Percentiles rank a stretch among this genome's conserved stretches.
Evolutionary conservation across 2,797 vertebrate species (phyloP).

Genomic region (Champsocephalus gunnari): DNA sequence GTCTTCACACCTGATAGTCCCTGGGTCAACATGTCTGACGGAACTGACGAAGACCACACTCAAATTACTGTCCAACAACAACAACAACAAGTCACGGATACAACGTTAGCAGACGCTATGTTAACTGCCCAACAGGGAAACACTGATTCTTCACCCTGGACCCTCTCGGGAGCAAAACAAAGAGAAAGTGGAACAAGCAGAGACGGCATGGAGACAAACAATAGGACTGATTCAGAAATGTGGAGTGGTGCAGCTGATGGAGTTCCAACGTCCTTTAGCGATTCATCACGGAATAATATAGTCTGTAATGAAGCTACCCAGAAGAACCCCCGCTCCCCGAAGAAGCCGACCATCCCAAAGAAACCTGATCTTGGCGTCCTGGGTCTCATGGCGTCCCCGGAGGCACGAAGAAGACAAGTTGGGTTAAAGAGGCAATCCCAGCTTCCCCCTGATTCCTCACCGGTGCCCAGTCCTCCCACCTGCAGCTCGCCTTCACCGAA

Average conservation of each 20-base stretch:
- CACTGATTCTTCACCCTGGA: slow-evolving; percentile 11
- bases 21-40: slow-evolving; percentile 12
- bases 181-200: background rate
- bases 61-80: background rate
- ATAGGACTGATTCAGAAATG: slow-evolving; percentile 2
- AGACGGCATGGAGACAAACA: slow-evolving; percentile 3
- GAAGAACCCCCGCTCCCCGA: slow-evolving; percentile 21
- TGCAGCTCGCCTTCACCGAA: background rate
- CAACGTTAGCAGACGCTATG: background rate
- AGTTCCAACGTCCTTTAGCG: background rate
- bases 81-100: background rate
- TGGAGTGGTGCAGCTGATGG: background rate
- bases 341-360: slow-evolving; percentile 65
- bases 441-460: background rate
- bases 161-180: slow-evolving; percentile 3
- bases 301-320: background rate
- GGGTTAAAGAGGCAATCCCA: slow-evolving; percentile 7
- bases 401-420: slow-evolving; percentile 19
- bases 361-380: slow-evolving; percentile 57
- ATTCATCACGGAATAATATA: background rate
- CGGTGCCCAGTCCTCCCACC: background rate
- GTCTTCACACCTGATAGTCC: slow-evolving; percentile 13
- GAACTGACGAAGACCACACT: background rate
- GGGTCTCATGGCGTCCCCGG: slow-evolving; percentile 25
- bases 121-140: background rate